Percentiles rank a stretch among this genome's conserved stretches.
phyloP scores from a whole-genome alignment of 1,140 invertebrate species.

The Planococcus citri region DNA sequence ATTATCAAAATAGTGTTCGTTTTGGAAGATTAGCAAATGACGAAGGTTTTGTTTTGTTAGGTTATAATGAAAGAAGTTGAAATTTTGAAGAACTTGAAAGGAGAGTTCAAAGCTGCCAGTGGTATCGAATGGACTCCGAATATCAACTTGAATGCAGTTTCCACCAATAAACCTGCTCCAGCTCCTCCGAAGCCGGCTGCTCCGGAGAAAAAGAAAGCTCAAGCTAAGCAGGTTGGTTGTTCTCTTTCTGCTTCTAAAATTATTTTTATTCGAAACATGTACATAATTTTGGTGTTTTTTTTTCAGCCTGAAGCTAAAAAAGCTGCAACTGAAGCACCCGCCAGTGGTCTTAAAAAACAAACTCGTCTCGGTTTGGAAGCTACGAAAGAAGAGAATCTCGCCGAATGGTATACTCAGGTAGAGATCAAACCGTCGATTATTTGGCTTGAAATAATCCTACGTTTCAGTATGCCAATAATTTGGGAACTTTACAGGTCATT shows the following conservation, averaged over 20 bases:
- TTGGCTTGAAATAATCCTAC: too few species aligned
- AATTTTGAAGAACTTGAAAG: constrained; percentile 58
- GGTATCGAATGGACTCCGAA: constrained; percentile 45
- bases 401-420: constrained; percentile 96
- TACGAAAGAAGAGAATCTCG: constrained; percentile 81
- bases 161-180: not conserved
- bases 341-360: constrained; percentile 58
- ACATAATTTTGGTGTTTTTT: not conserved
- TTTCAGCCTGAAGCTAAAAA: not conserved
- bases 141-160: not conserved
- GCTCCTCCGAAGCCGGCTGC: not conserved
- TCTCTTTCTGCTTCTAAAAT: too few species aligned
- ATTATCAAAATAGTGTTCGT: not conserved
- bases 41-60: not conserved
- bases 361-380: constrained; percentile 87
- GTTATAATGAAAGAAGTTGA: constrained; percentile 57
- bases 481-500: constrained; percentile 70
- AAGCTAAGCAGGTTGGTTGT: not conserved
- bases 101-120: constrained; percentile 59
- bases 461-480: too few species aligned
- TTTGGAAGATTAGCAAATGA: not conserved
- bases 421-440: too few species aligned
- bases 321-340: constrained; percentile 24
- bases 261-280: not conserved
- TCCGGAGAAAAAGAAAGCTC: constrained; percentile 9